Percentiles rank a stretch among this genome's conserved stretches.
These are phyloP conservation scores for Physeter macrocephalus DNA, from an alignment of 2,113 vertebrate genomes.

Conservation along the genomic window DNA sequence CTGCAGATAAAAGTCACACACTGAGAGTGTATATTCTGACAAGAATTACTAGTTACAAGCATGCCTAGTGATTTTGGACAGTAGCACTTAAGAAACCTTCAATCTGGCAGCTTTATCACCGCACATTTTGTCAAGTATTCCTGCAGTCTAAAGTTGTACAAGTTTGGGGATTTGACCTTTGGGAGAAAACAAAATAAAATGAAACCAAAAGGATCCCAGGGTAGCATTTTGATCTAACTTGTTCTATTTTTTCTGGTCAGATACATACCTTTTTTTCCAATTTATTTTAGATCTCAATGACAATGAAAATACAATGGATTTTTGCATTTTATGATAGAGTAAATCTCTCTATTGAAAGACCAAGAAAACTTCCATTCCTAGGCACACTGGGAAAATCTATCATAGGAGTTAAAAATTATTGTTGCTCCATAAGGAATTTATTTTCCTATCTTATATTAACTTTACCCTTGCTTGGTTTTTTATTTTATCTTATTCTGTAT, in stretches of 20 bases:
- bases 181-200: slow-evolving; percentile 44
- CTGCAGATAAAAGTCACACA: slow-evolving; percentile 77
- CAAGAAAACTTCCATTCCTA: not conserved
- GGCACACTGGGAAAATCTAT: not conserved
- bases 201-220: slow-evolving; percentile 42
- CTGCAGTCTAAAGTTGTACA: slow-evolving; percentile 62
- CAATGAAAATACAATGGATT: not conserved
- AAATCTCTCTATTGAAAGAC: not conserved
- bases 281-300: not conserved
- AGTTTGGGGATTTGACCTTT: slow-evolving; percentile 64
- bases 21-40: slow-evolving; percentile 72
- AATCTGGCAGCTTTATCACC: slow-evolving; percentile 75
- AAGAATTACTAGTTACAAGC: slow-evolving; percentile 77
- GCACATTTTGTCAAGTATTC: slow-evolving; percentile 73
- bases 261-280: not conserved
- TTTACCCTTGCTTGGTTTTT: not conserved
- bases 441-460: slow-evolving; percentile 1
- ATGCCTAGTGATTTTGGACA: slow-evolving; percentile 79
- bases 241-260: not conserved
- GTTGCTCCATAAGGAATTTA: not conserved
- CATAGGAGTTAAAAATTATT: not conserved
- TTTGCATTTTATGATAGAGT: slow-evolving; percentile 25
- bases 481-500: not conserved
- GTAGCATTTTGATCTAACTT: slow-evolving; percentile 31
- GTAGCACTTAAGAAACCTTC: slow-evolving; percentile 78